These are phyloP conservation scores for Drosophila cardini DNA, from an alignment of 1,140 invertebrate species.

Conservation along the genomic window DNA sequence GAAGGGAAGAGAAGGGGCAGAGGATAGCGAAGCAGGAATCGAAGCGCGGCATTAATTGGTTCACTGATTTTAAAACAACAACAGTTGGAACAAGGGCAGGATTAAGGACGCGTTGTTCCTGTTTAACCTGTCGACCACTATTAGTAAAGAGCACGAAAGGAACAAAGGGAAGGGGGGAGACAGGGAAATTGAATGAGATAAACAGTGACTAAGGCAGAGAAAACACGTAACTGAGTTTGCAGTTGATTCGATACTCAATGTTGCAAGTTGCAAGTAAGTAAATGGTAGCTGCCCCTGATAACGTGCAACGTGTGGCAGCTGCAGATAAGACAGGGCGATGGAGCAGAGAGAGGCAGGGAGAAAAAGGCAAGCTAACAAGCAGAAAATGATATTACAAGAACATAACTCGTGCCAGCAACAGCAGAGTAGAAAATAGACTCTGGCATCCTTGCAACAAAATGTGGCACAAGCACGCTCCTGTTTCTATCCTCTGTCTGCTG, in stretches of 20 bases:
- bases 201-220: slow-evolving; percentile 24
- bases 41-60: slow-evolving; percentile 74
- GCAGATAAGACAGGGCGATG: slow-evolving; percentile 9
- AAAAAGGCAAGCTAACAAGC: slow-evolving; percentile 59
- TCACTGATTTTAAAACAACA: slow-evolving; percentile 71
- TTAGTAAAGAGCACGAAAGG: slow-evolving; percentile 50
- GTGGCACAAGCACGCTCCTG: neutral
- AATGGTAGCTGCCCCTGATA: slow-evolving; percentile 1
- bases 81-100: slow-evolving; percentile 28
- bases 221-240: neutral
- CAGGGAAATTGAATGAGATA: slow-evolving; percentile 38
- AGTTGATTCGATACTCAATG: slow-evolving; percentile 27
- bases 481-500: neutral
- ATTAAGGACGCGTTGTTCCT: slow-evolving; percentile 35
- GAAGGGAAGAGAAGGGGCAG: neutral
- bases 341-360: slow-evolving; percentile 34
- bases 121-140: slow-evolving; percentile 66
- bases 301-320: slow-evolving; percentile 18
- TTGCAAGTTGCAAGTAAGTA: slow-evolving; percentile 1
- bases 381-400: slow-evolving; percentile 74
- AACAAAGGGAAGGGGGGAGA: slow-evolving; percentile 15
- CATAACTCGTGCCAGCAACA: slow-evolving; percentile 65
- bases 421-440: neutral
- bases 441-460: neutral
- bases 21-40: slow-evolving; percentile 22